Percentiles rank a stretch among this genome's conserved stretches.
phyloP scores from a whole-genome alignment of 2,888 invertebrate species.

The Tetragnatha montana region DNA sequence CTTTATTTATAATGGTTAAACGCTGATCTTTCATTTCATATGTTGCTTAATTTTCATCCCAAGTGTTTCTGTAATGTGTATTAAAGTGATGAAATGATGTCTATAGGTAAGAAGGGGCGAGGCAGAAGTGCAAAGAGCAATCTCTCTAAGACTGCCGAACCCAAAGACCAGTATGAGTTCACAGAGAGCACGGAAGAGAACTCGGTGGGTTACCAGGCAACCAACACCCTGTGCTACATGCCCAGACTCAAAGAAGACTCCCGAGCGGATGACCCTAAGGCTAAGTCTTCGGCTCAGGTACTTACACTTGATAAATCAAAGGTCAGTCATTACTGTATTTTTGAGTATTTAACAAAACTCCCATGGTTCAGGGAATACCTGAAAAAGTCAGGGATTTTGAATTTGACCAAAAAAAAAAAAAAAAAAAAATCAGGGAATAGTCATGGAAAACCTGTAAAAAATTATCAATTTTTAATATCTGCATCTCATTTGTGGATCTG shows the following conservation, averaged over 20 bases:
- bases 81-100: neutral
- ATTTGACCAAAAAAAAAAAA: too few species aligned
- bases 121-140: conserved; percentile 22
- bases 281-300: conserved; percentile 29
- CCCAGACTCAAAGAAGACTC: conserved; percentile 50
- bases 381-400: too few species aligned
- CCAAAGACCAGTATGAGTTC: conserved; percentile 62
- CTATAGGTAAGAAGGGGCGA: conserved; percentile 53
- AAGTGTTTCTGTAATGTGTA: too few species aligned
- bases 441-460: too few species aligned
- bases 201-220: conserved; percentile 52
- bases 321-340: neutral
- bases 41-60: neutral
- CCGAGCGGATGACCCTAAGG: conserved; percentile 31
- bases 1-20: too few species aligned
- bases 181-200: conserved; percentile 64
- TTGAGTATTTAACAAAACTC: too few species aligned
- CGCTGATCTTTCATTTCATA: too few species aligned
- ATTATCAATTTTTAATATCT: too few species aligned
- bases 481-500: too few species aligned
- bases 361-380: too few species aligned
- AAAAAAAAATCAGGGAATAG: too few species aligned
- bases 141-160: conserved; percentile 37
- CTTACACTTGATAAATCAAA: neutral
- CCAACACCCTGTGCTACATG: conserved; percentile 56